phyloP scores from a whole-genome alignment of 2,797 vertebrate species.

The Esox lucius region DNA sequence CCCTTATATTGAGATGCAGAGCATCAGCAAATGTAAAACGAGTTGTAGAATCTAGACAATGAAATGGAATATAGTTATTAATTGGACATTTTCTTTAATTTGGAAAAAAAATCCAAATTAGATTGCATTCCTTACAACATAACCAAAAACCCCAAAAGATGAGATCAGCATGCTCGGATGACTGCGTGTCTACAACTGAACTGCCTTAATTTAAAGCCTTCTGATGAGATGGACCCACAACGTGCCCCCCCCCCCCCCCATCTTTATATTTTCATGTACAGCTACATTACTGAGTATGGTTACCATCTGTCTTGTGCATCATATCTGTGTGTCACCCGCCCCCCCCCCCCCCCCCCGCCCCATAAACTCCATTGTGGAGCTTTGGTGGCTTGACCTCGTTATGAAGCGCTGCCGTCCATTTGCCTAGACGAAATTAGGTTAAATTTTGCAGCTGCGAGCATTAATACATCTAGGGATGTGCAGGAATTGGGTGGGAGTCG shows the following conservation, averaged over 20 bases:
- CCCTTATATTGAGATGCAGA: no score
- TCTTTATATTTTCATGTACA: background rate
- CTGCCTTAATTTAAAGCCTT: background rate
- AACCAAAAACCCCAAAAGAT: no score
- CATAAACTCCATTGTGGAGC: slow-evolving; percentile 48
- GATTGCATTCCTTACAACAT: no score
- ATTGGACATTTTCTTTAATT: no score
- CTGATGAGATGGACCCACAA: background rate
- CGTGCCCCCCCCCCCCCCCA: background rate
- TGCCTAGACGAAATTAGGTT: slow-evolving; percentile 53
- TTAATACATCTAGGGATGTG: slow-evolving; percentile 15
- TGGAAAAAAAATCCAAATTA: no score
- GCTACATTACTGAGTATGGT: slow-evolving; percentile 1
- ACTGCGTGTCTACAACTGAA: background rate
- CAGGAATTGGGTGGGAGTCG: slow-evolving; percentile 11
- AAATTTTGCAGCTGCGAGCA: slow-evolving; percentile 29
- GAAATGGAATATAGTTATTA: no score
- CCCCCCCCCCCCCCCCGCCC: slow-evolving; percentile 57
- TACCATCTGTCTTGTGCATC: slow-evolving; percentile 62
- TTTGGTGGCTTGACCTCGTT: slow-evolving; percentile 68
- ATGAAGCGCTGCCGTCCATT: slow-evolving; percentile 49
- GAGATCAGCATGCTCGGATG: no score
- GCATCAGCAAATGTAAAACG: no score
- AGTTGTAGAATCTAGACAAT: no score
- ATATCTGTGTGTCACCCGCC: slow-evolving; percentile 36